Base-by-base conservation (phyloP, 2,888 invertebrate species). In the Mycalesis mineus region DNA sequence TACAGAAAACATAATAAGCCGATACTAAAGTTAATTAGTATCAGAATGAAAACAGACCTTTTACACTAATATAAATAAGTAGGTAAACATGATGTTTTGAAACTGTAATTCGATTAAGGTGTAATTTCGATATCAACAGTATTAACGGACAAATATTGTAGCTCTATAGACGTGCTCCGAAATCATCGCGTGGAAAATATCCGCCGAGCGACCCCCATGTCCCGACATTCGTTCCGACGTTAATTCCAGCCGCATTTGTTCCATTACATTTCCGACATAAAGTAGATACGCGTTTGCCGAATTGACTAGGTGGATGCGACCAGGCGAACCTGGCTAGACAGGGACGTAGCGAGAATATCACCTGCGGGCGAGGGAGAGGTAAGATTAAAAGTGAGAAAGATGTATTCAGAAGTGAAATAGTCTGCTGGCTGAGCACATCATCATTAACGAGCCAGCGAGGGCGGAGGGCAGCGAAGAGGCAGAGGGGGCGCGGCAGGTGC, bases 391-490 rank as follows among this genome's bases (percentile, higher is more conserved):
- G 90, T 90, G 90, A 90, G 90, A 90, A 90, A 90, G 90, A 90
- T 90, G 91, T 91, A 90, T 91, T 91, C 91, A 92, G 91, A 92
- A 92, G 92, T 92, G 92, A 92, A 92, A 91, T 92, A 92, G 92
- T 93, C 92, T 92, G 92, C 92, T 92, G 92, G 92, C 92, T 92
- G 92, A 92, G 91, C 93, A 93, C 93, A 93, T 93, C 93, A 93
- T 93, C 93, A 93, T 93, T 93, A 93, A 92, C 93, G 93, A 92
- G 93, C 91, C 91, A 91, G 91, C 78, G 88, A 87, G 87, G 87
- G 87, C 84, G 87, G 89, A 88, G 88, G 89, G 90, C 88, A 88
- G 88, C 88, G 80, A 88, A 88, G 88, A 89, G 89, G 88, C 87
- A 83, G 83, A 90, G 91, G 91, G 89, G 91, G 82, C 77, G 81